Evolutionary conservation across 2,888 invertebrate genomes (phyloP).

Genomic region (Quadriops clusia): DNA sequence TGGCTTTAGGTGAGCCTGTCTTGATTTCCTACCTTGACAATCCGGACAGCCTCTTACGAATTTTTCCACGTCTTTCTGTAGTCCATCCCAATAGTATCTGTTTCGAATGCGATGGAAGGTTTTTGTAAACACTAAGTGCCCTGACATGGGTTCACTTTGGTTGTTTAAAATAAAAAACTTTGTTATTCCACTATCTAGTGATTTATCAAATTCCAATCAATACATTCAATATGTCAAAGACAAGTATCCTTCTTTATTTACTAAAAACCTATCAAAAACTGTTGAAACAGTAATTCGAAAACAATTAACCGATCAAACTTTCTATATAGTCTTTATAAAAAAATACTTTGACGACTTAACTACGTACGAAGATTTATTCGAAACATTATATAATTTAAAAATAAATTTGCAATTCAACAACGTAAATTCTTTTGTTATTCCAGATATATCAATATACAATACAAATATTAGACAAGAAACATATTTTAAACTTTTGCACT

Average conservation of each 20-base stretch:
- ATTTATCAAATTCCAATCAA: slow-evolving; percentile 3
- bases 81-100: slow-evolving; percentile 1
- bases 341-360: slow-evolving; percentile 6
- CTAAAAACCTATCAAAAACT: not conserved
- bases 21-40: slow-evolving; percentile 18
- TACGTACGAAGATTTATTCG: slow-evolving; percentile 7
- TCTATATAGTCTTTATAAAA: slow-evolving; percentile 7
- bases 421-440: slow-evolving; percentile 2
- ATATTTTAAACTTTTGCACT: slow-evolving; percentile 6
- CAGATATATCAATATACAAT: slow-evolving; percentile 3
- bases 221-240: slow-evolving; percentile 1
- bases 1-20: slow-evolving; percentile 13
- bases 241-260: not conserved
- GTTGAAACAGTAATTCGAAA: too few relatives aligned
- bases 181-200: slow-evolving; percentile 4
- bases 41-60: slow-evolving; percentile 15
- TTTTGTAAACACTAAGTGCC: not conserved
- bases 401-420: slow-evolving; percentile 7
- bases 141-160: too few relatives aligned
- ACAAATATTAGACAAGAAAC: slow-evolving; percentile 7
- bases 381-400: slow-evolving; percentile 5
- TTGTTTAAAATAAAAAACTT: slow-evolving; percentile 14
- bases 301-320: slow-evolving; percentile 1
- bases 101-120: not conserved
- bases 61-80: slow-evolving; percentile 13